Conservation (phyloP, 2,113 vertebrate species). For the Potamarius usumacintae region DNA sequence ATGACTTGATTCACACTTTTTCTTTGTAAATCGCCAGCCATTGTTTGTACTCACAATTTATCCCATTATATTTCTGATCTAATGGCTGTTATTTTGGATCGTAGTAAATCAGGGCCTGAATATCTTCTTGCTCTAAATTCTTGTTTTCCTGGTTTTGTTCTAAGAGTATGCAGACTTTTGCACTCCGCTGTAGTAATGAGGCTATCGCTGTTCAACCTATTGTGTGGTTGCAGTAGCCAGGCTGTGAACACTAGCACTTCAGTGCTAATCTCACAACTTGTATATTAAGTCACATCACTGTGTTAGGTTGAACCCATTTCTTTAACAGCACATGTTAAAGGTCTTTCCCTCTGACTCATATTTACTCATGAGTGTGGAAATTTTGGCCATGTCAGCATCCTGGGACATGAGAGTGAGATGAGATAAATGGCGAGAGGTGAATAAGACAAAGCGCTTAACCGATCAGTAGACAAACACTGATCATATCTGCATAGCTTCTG, state of each 20-base stretch:
- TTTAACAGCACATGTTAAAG: conserved; percentile 17
- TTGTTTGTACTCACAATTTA: neutral
- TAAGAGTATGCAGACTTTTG: neutral
- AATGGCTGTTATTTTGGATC: neutral
- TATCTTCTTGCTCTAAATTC: neutral
- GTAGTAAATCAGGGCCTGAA: neutral
- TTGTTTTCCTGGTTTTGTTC: neutral
- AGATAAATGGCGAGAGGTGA: neutral
- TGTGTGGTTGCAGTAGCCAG: conserved; percentile 7
- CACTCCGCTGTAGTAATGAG: neutral
- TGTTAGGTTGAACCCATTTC: conserved; percentile 29
- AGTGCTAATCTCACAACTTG: conserved; percentile 32
- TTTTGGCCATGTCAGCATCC: conserved; percentile 19
- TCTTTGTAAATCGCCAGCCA: neutral
- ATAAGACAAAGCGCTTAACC: neutral
- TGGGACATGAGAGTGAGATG: neutral
- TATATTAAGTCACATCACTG: conserved; percentile 36
- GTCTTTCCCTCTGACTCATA: neutral
- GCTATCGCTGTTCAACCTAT: neutral
- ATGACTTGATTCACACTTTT: neutral
- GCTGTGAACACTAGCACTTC: conserved; percentile 28
- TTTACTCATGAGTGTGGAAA: neutral
- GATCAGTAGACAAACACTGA: neutral
- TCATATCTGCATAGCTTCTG: neutral
- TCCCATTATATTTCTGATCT: neutral